phyloP scores from a whole-genome alignment of 1,140 invertebrate species.

The Drosophila paulistorum region DNA sequence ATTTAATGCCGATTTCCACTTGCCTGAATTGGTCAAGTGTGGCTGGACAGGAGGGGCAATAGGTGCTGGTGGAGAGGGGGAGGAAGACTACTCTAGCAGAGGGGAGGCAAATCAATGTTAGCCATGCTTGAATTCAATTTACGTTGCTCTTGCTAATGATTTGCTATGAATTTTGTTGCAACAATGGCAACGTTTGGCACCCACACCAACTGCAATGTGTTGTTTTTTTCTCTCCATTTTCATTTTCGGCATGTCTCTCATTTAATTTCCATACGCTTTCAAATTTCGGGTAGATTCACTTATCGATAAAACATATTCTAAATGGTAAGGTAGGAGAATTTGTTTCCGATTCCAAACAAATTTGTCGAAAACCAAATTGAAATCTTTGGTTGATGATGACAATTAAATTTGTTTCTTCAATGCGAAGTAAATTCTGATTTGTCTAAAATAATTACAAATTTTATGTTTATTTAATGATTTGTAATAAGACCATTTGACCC shows the following conservation, averaged over 20 bases:
- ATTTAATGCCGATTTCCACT: constrained; percentile 1
- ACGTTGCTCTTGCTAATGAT: constrained; percentile 10
- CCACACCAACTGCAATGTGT: constrained; percentile 52
- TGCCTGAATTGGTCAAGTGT: neutral
- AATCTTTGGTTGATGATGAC: too few species aligned
- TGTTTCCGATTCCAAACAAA: too few species aligned
- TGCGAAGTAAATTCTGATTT: too few species aligned
- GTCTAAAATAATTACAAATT: too few species aligned
- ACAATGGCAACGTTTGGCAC: constrained; percentile 43
- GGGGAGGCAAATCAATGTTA: constrained; percentile 64
- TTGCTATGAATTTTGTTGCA: constrained; percentile 23
- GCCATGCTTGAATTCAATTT: constrained; percentile 76
- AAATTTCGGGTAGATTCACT: neutral
- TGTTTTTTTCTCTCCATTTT: constrained; percentile 9
- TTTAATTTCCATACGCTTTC: constrained; percentile 53
- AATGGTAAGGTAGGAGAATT: too few species aligned
- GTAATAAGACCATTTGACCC: too few species aligned
- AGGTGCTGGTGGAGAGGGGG: too few species aligned
- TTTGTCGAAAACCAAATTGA: too few species aligned
- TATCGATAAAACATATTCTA: neutral
- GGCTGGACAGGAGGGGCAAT: neutral
- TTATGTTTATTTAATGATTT: too few species aligned
- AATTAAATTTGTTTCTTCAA: too few species aligned
- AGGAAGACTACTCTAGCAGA: neutral
- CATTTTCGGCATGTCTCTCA: constrained; percentile 31